Conservation (phyloP, 2,888 invertebrate species). For the Acrobasis suavella region DNA sequence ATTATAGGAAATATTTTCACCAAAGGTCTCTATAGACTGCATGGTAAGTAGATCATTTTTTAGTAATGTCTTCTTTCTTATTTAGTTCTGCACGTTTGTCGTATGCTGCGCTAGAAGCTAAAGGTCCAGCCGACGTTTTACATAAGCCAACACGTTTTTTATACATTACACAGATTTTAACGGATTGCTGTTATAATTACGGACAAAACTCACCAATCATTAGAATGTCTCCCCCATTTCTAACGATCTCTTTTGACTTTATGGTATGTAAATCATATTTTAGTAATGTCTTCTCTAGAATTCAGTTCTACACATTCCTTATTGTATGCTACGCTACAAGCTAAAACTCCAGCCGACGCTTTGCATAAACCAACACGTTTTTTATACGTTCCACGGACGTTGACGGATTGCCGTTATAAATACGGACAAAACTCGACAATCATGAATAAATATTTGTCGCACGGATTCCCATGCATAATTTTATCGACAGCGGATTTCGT, state of each 20-base stretch:
- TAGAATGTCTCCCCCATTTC: too few relatives aligned
- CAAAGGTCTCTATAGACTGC: too few relatives aligned
- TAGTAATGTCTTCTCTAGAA: too few relatives aligned
- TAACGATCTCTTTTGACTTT: too few relatives aligned
- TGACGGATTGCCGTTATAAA: conserved; percentile 42
- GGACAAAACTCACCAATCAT: conserved; percentile 47
- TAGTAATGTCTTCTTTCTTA: too few relatives aligned
- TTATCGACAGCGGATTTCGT: conserved; percentile 34
- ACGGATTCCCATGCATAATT: conserved; percentile 50
- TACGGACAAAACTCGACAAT: conserved; percentile 44
- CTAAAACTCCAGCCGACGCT: conserved; percentile 16
- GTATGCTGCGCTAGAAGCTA: neutral
- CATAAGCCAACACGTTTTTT: conserved; percentile 27
- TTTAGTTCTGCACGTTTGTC: neutral
- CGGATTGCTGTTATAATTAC: conserved; percentile 36
- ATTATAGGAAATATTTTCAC: too few relatives aligned
- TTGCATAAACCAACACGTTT: conserved; percentile 23
- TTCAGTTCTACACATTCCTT: neutral
- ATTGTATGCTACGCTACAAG: neutral
- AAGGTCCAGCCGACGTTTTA: conserved; percentile 17
- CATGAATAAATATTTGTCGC: conserved; percentile 53
- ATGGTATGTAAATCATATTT: too few relatives aligned
- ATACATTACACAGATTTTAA: conserved; percentile 44
- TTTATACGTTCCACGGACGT: conserved; percentile 41
- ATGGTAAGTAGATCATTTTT: too few relatives aligned